These are phyloP conservation scores for Centroberyx gerrardi DNA, from an alignment of 2,797 vertebrate species.

Conservation along the genomic window DNA sequence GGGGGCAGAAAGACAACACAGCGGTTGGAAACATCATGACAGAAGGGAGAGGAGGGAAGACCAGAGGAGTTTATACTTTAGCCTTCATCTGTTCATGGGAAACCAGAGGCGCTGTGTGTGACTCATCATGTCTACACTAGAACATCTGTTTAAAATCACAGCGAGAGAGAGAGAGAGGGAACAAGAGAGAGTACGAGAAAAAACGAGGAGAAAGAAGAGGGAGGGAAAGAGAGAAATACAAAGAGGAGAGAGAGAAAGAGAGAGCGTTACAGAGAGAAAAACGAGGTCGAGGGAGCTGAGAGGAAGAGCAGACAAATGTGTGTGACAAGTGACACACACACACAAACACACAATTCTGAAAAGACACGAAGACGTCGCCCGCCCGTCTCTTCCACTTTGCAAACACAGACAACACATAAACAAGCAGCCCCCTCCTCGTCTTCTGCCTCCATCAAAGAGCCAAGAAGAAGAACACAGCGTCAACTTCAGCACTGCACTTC, in stretches of 20 bases:
- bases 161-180: slow-evolving; percentile 4
- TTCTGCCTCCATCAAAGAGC: too few species aligned
- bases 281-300: too few species aligned
- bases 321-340: too few species aligned
- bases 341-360: too few species aligned
- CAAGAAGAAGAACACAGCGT: too few species aligned
- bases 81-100: slow-evolving; percentile 56
- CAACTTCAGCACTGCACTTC: too few species aligned
- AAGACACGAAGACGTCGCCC: too few species aligned
- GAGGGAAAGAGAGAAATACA: background rate
- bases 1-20: slow-evolving; percentile 29
- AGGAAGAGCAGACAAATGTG: too few species aligned
- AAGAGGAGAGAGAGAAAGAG: slow-evolving; percentile 9
- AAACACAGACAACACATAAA: too few species aligned
- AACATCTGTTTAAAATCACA: slow-evolving; percentile 72
- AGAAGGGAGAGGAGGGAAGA: slow-evolving; percentile 48
- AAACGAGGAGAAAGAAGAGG: background rate
- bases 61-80: slow-evolving; percentile 41
- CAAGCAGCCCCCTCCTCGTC: too few species aligned
- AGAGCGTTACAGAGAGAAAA: background rate
- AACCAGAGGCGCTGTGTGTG: slow-evolving; percentile 54
- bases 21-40: slow-evolving; percentile 51
- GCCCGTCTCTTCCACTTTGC: too few species aligned
- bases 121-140: slow-evolving; percentile 63
- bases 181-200: background rate